Evolutionary conservation across 2,888 invertebrate genomes (phyloP).

Genomic region (Melieria crassipennis): DNA sequence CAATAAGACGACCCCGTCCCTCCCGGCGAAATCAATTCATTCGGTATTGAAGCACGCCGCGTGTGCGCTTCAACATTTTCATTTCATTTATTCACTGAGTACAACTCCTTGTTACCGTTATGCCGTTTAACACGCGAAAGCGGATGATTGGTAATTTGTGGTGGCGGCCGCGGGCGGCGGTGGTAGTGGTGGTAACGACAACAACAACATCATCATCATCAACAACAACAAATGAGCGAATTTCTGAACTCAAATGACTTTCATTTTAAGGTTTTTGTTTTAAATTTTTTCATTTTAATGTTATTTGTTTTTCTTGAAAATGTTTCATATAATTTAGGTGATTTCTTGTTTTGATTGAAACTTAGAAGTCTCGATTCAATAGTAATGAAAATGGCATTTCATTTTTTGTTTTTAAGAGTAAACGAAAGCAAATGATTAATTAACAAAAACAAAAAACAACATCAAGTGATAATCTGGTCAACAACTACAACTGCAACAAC

Average conservation of each 20-base stretch:
- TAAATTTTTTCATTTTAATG: slow-evolving; percentile 18
- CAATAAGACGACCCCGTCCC: too few relatives aligned
- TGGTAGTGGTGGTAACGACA: slow-evolving; percentile 39
- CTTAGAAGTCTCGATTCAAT: too few relatives aligned
- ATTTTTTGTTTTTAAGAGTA: not conserved
- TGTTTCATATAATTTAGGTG: not conserved
- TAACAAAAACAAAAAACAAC: slow-evolving; percentile 22
- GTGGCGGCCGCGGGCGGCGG: not conserved
- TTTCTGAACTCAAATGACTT: slow-evolving; percentile 19
- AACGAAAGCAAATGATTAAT: slow-evolving; percentile 22
- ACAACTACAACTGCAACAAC: slow-evolving; percentile 49
- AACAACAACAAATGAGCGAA: slow-evolving; percentile 46
- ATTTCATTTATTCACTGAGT: too few relatives aligned
- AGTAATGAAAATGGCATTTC: too few relatives aligned
- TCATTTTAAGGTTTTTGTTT: slow-evolving; percentile 17
- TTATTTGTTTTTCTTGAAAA: slow-evolving; percentile 9
- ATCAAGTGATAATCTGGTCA: slow-evolving; percentile 26
- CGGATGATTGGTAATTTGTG: not conserved
- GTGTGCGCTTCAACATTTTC: too few relatives aligned
- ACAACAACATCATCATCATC: slow-evolving; percentile 48
- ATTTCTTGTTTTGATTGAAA: too few relatives aligned
- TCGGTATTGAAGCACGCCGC: too few relatives aligned
- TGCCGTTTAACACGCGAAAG: too few relatives aligned
- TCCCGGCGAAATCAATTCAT: too few relatives aligned
- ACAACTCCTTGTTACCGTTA: too few relatives aligned